Evolutionary conservation across 2,113 vertebrate species (phyloP).

Genomic region (Alethe castanea): DNA sequence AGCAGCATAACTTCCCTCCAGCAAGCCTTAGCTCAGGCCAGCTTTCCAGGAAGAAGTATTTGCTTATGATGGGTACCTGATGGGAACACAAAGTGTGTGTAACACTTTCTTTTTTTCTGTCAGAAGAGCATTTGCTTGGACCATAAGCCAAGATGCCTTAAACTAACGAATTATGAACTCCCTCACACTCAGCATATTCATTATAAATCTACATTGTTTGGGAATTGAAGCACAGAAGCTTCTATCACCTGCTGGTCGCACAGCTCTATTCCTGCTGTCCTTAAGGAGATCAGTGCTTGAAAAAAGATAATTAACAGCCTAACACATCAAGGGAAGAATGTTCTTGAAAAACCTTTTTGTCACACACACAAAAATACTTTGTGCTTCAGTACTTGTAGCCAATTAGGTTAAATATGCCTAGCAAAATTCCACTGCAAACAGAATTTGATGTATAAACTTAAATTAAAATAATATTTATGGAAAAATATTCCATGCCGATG

Average conservation of each 20-base stretch:
- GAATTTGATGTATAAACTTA: not conserved
- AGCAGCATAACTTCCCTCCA: not conserved
- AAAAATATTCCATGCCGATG: not conserved
- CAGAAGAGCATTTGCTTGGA: not conserved
- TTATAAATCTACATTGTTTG: not conserved
- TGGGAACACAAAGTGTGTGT: not conserved
- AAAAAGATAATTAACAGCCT: not conserved
- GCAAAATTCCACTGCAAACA: not conserved
- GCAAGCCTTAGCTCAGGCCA: not conserved
- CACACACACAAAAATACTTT: not conserved
- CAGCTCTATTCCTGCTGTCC: not conserved
- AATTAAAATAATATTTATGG: not conserved
- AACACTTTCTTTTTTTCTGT: not conserved
- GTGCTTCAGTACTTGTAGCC: not conserved
- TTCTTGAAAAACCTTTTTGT: not conserved
- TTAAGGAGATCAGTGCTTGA: not conserved
- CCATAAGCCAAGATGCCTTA: not conserved
- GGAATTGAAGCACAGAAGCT: not conserved
- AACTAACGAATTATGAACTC: not conserved
- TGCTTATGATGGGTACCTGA: not conserved
- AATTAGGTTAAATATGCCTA: not conserved
- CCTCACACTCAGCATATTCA: not conserved
- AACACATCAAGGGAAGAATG: not conserved
- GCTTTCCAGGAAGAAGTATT: not conserved
- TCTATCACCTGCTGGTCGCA: not conserved